Evolutionary conservation across 2,113 vertebrate genomes (phyloP).

Genomic region (Candoia aspera): DNA sequence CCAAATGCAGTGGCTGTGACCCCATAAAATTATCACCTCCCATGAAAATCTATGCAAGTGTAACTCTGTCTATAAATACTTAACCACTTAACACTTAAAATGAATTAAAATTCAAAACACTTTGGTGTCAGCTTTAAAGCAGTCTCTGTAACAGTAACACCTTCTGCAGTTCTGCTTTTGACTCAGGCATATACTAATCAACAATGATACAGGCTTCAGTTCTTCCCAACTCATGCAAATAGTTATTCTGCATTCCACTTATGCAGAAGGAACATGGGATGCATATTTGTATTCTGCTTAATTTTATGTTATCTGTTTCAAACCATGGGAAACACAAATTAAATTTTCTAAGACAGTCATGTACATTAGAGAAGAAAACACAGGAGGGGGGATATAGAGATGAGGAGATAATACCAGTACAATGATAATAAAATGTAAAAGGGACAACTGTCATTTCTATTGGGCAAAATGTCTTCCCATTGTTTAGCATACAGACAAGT

Average conservation of each 20-base stretch:
- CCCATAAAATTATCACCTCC: slow-evolving; percentile 38
- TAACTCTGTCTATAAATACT: slow-evolving; percentile 58
- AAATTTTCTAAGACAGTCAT: not conserved
- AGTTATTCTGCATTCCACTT: not conserved
- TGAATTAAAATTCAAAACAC: slow-evolving; percentile 52
- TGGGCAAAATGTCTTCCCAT: not conserved
- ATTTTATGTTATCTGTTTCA: not conserved
- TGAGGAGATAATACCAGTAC: not conserved
- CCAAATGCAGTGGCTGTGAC: slow-evolving; percentile 33
- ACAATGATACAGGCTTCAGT: not conserved
- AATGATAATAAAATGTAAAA: not conserved
- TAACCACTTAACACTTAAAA: slow-evolving; percentile 52
- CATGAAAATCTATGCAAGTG: slow-evolving; percentile 36
- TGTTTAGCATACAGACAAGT: not conserved
- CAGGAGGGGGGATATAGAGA: not conserved
- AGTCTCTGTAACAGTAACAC: slow-evolving; percentile 24
- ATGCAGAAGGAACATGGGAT: not conserved
- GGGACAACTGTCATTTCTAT: not conserved
- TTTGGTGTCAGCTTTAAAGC: slow-evolving; percentile 43
- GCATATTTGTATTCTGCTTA: not conserved
- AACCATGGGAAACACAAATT: not conserved
- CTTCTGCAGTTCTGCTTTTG: slow-evolving; percentile 10
- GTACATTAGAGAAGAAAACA: not conserved
- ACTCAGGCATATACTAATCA: not conserved
- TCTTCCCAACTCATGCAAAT: not conserved